Base-by-base conservation (phyloP, 1,140 invertebrate genomes). In the Euura saliciscinereae region DNA sequence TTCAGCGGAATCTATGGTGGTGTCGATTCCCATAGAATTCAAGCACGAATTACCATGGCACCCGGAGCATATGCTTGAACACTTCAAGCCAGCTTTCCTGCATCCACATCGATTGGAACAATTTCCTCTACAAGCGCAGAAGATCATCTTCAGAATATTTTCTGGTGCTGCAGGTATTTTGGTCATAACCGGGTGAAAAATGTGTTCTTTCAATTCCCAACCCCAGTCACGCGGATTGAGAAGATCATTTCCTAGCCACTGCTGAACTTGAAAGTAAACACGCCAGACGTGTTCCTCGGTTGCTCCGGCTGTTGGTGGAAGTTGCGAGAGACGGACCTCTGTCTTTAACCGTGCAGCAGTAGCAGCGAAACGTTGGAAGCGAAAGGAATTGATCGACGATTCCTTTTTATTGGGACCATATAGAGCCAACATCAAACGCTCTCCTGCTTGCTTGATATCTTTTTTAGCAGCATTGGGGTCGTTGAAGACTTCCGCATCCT, bases 221-320 rank as follows among this genome's bases (percentile, higher is more conserved):
- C 79, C 80, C 82, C 82, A 87, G 75, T 78, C 76, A 76, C 82
- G 74, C 65, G 85, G 83, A 76, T 83, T 28, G 28, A 28, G 28
- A 28, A 28, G 28, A 28, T 28, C 28, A 28, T 28, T 28, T 64
- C 76, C 73, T 11, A 79, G 45, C 78, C 78, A 80, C 74, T 68
- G 71, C 71, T 79, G 77, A 28, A 80, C 66, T 77, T 82, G 77
- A 59, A 76, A 72, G 70, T 76, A 80, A 42, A 82, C 79, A 75
- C 78, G 76, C 75, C 74, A n/a, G 6, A 79, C 73, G 67, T 82
- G 76, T 76, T 78, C 75, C 74, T 76, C 69, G 7, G 76, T 69
- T 64, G 74, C 75, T 73, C 72, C 72, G 66, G 73, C 11, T 44
- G 77, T 80, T 66, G 78, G 79, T 73, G 79, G 75, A 66, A 80